phyloP scores from a whole-genome alignment of 2,113 vertebrate genomes.

The Oxygymnocypris stewartii region DNA sequence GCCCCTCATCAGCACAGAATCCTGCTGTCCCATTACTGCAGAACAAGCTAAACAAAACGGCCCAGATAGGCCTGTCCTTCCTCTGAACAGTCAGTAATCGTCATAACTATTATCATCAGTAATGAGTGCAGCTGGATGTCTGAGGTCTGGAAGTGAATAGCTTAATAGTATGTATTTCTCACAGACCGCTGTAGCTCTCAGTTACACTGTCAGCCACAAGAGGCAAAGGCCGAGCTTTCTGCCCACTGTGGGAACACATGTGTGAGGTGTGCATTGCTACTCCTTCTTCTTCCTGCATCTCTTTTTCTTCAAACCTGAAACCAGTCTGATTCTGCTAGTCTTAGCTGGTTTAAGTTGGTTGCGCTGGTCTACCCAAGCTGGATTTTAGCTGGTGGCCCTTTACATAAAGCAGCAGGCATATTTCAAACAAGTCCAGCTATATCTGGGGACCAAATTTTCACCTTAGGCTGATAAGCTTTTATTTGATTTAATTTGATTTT shows the following conservation, averaged over 20 bases:
- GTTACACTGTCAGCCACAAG: conserved; percentile 8
- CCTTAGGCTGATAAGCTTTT: not conserved
- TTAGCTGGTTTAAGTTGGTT: not conserved
- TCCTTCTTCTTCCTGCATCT: not conserved
- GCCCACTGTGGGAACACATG: conserved; percentile 45
- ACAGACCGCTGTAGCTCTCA: conserved; percentile 41
- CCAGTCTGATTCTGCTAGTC: not conserved
- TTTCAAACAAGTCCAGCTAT: not conserved
- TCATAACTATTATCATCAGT: not conserved
- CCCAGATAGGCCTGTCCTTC: not conserved
- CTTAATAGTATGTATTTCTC: conserved; percentile 31
- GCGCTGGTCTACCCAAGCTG: not conserved
- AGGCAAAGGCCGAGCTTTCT: conserved; percentile 30
- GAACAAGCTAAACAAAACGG: not conserved
- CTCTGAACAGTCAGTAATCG: not conserved
- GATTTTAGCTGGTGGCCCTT: not conserved
- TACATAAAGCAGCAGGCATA: not conserved
- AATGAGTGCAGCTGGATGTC: not conserved
- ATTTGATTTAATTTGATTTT: not conserved
- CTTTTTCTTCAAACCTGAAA: not conserved
- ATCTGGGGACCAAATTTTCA: not conserved
- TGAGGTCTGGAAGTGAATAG: not conserved
- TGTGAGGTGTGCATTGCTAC: conserved; percentile 39
- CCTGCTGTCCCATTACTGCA: not conserved
- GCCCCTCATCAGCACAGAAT: conserved; percentile 20